phyloP scores from a whole-genome alignment of 2,113 vertebrate species.

The Corvus moneduloides region DNA sequence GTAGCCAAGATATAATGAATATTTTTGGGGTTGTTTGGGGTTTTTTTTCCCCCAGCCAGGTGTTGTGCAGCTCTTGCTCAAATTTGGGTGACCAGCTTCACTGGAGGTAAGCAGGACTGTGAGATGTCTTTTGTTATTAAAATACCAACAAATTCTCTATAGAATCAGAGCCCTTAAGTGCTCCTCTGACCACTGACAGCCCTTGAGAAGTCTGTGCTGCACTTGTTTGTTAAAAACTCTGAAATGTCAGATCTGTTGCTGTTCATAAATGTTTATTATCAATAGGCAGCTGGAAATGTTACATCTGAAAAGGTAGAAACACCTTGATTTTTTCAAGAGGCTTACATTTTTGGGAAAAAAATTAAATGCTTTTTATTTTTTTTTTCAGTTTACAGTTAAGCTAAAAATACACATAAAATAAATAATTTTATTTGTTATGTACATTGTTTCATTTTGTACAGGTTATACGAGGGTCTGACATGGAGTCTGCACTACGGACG shows the following conservation, averaged over 20 bases:
- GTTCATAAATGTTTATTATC: constrained; percentile 73
- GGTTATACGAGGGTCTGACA: constrained; percentile 19
- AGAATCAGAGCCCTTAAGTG: background rate
- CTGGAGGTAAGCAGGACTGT: background rate
- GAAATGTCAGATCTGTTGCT: background rate
- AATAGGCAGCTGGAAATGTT: constrained; percentile 71
- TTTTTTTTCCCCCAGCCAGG: background rate
- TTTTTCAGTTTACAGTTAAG: constrained; percentile 69
- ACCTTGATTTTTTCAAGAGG: constrained; percentile 68
- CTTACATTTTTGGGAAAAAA: constrained; percentile 61
- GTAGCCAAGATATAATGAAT: background rate
- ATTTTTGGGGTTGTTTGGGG: background rate
- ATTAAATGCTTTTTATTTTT: constrained; percentile 67
- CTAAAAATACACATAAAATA: constrained; percentile 80
- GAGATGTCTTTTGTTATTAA: background rate
- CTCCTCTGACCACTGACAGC: background rate
- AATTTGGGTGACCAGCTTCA: background rate
- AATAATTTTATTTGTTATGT: constrained; percentile 72
- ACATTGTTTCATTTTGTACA: constrained; percentile 69
- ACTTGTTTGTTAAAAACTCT: background rate
- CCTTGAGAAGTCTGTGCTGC: background rate
- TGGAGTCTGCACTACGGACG: constrained; percentile 39
- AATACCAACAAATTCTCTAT: background rate
- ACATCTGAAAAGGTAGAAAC: constrained; percentile 73
- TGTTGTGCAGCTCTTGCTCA: background rate